phyloP scores from a whole-genome alignment of 2,113 vertebrate species.

The Etheostoma spectabile region DNA sequence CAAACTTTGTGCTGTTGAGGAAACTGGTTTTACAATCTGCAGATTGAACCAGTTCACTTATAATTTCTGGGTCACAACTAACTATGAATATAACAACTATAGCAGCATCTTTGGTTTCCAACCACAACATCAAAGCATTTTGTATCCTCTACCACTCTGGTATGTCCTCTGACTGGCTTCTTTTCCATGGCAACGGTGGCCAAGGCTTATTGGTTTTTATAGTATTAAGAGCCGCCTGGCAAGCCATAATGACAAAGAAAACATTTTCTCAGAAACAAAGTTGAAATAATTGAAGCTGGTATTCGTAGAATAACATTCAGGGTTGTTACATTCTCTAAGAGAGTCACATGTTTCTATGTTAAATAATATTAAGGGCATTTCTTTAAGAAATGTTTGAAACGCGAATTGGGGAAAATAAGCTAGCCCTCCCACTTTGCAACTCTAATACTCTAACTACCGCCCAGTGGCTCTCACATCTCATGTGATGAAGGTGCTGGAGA shows the following conservation, averaged over 20 bases:
- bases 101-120: neutral
- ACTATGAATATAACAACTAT: neutral
- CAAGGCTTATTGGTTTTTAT: neutral
- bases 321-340: neutral
- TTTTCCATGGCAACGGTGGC: neutral
- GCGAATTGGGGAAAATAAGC: neutral
- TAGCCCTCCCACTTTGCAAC: neutral
- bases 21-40: neutral
- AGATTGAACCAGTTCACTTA: neutral
- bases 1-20: neutral
- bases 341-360: neutral
- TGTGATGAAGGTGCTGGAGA: too few species aligned
- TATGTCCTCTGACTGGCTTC: neutral
- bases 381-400: neutral
- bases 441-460: too few species aligned
- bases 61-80: neutral
- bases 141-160: neutral
- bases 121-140: neutral
- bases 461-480: too few species aligned
- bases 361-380: neutral
- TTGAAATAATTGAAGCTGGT: neutral
- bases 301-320: neutral
- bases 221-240: neutral
- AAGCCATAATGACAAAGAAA: neutral
- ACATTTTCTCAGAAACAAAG: too few species aligned